Evolutionary conservation across 1,140 invertebrate genomes (phyloP).

Genomic region (Bicyclus anynana): DNA sequence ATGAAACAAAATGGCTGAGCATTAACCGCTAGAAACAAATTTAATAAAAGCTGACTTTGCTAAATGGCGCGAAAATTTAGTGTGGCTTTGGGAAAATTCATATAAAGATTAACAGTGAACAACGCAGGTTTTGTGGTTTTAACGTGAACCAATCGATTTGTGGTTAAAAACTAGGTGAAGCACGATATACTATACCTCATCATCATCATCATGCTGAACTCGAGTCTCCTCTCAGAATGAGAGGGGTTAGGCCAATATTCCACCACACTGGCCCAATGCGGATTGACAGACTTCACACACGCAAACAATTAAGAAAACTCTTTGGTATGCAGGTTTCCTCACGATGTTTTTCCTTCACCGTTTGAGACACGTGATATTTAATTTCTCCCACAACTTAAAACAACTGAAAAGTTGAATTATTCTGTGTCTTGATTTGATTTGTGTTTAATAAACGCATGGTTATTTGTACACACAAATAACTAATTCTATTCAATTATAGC

Average conservation of each 20-base stretch:
- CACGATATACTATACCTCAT: not conserved
- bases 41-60: conserved; percentile 7
- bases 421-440: no score
- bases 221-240: no score
- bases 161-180: not conserved
- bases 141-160: not conserved
- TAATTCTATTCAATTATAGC: not conserved
- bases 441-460: no score
- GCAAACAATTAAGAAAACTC: no score
- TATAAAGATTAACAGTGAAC: not conserved
- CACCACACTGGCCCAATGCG: no score
- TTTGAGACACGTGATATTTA: no score
- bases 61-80: not conserved
- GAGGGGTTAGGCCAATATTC: no score
- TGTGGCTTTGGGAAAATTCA: not conserved
- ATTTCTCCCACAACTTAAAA: no score
- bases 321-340: no score
- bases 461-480: not conserved
- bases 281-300: no score
- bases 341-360: no score
- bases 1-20: conserved; percentile 3
- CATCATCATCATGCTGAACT: no score
- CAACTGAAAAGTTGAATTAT: not conserved
- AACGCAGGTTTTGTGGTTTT: not conserved
- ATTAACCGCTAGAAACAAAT: conserved; percentile 7